Base-by-base conservation (phyloP, 2,113 vertebrate species). In the Mystacornis crossleyi region DNA sequence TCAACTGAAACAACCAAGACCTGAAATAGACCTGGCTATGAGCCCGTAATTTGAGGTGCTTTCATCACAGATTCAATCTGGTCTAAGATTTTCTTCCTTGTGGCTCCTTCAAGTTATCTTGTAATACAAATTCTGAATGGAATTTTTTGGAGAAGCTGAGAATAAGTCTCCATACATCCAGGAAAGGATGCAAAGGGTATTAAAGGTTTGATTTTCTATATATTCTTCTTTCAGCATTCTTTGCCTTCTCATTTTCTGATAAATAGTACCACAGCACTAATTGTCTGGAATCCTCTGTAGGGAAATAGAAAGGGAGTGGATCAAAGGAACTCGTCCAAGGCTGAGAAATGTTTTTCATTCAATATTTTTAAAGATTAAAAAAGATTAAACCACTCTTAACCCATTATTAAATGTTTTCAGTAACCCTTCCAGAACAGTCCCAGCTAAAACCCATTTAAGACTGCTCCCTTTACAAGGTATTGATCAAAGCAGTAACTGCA, bases 241-340 rank as follows among this genome's bases (percentile, higher is more conserved):
- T 92, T 95, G 86, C 72, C 57, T 93, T 60, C 81, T 65, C 26
- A 70, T 90, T 92, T 94, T 84, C 94, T 92, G 71, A 80, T 38
- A 96, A 89, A 94, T 4, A 69, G 38, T 50, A 96, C 65, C 78
- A 95, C 38, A 92, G 64, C 29, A 91, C 48, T 96, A 75, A 90
- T 11, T 95, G 71, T 88, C 83, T 96, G 74, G 80, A 96, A 89
- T 73, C 20, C 58, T 95, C 71, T 54, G n/a, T 17, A 90, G 90
- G 38, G 95, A 69, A 74, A 91, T 29, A 95, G 64, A 93, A 92
- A 50, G 28, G 31, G 34, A 91, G 36, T 65, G 70, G 70, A 94
- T 78, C 51, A 90, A 84, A 93, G 72, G 34, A 94, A 91, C n/a
- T 69, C 77, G 62, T 70, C 71, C 18, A 7, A 93, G 57, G 64